A percentile compares a stretch with the other conserved stretches of the same genome.
phyloP scores from a whole-genome alignment of 1,140 invertebrate species.

The Lepidurus couesii region DNA sequence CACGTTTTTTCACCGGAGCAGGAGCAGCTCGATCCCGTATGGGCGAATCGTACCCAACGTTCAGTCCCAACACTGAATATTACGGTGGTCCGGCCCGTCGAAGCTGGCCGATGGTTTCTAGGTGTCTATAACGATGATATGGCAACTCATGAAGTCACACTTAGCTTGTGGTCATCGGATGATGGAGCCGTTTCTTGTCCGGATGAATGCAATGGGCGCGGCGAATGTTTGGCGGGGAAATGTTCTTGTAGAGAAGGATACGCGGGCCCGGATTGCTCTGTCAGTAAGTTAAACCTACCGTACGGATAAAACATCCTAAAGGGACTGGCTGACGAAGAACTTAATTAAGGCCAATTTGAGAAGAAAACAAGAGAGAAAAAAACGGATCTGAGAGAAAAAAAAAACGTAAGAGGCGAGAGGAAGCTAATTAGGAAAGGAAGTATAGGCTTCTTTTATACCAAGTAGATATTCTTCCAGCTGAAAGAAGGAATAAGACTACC shows the following conservation, averaged over 20 bases:
- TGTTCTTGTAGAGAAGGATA: slow-evolving; percentile 95
- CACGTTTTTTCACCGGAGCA: not conserved
- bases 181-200: slow-evolving; percentile 82
- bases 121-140: slow-evolving; percentile 92
- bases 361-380: not conserved
- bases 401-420: not conserved
- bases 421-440: slow-evolving; percentile 10
- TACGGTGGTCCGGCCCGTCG: slow-evolving; percentile 74
- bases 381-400: too few relatives aligned
- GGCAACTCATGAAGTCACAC: slow-evolving; percentile 66
- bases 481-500: not conserved
- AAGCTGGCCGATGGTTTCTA: slow-evolving; percentile 90
- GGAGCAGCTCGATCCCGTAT: slow-evolving; percentile 46
- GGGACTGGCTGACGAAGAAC: not conserved
- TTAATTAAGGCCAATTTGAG: not conserved
- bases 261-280: slow-evolving; percentile 83
- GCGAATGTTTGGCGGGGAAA: slow-evolving; percentile 88
- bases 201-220: slow-evolving; percentile 89
- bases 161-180: slow-evolving; percentile 75
- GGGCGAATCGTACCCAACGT: slow-evolving; percentile 43
- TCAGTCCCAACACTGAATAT: slow-evolving; percentile 52
- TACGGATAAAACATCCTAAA: not conserved
- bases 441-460: not conserved
- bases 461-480: not conserved
- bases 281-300: slow-evolving; percentile 60